Percentiles rank a stretch among this genome's conserved stretches.
Evolutionary conservation across 1,140 invertebrate genomes (phyloP).

Genomic region (Aphis craccivora): DNA sequence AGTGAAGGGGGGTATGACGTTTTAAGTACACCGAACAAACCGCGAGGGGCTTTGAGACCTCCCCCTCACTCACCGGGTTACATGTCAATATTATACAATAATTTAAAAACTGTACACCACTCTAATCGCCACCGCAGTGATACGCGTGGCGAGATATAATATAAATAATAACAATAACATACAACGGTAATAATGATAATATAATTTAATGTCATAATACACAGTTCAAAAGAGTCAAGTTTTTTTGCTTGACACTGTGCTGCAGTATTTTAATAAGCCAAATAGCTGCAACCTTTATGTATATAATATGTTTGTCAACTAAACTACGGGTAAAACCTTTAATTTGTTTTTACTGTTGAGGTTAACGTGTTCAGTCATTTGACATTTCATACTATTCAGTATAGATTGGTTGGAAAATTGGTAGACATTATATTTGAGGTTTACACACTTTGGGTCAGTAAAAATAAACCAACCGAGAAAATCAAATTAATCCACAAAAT

Average conservation of each 20-base stretch:
- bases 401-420: background rate
- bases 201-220: background rate
- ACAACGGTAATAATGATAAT: background rate
- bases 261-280: background rate
- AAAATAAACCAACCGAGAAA: background rate
- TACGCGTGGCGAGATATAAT: background rate
- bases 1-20: conserved; percentile 27
- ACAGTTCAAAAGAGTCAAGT: background rate
- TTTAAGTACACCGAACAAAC: conserved; percentile 41
- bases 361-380: background rate
- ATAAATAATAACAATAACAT: background rate
- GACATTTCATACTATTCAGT: background rate
- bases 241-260: background rate
- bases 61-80: background rate
- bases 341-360: background rate
- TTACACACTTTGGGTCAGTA: background rate
- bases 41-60: conserved; percentile 23
- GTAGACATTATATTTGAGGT: background rate
- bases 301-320: background rate
- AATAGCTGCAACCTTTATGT: background rate
- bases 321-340: background rate
- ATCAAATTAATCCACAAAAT: conserved; percentile 9
- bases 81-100: conserved; percentile 14
- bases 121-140: background rate
- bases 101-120: conserved; percentile 31